Conservation (phyloP, 2,888 invertebrate species). For the Pinctada fucata region DNA sequence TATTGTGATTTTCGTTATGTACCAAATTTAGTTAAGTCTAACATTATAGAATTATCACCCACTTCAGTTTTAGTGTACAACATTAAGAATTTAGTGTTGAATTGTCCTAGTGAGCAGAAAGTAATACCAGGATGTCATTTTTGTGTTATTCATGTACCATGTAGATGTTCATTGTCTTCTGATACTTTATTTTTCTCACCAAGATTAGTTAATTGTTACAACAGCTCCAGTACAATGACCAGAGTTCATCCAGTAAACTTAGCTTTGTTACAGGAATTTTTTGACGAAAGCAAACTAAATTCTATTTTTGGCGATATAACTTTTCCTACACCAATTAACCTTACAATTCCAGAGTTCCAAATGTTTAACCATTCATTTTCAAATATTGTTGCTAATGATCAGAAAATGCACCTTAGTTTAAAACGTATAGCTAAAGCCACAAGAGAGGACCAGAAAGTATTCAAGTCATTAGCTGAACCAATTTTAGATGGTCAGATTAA, state of each 20-base stretch:
- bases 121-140: slow-evolving; percentile 25
- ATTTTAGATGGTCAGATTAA: slow-evolving; percentile 25
- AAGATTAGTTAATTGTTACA: slow-evolving; percentile 16
- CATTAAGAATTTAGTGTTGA: not conserved
- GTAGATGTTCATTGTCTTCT: slow-evolving; percentile 18
- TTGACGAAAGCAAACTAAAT: slow-evolving; percentile 3
- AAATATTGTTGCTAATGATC: slow-evolving; percentile 11
- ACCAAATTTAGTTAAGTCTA: not conserved
- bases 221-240: not conserved
- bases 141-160: slow-evolving; percentile 31
- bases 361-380: slow-evolving; percentile 20
- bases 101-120: slow-evolving; percentile 16
- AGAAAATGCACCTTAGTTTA: slow-evolving; percentile 2
- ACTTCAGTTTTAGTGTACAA: not conserved
- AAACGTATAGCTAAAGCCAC: slow-evolving; percentile 27
- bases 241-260: slow-evolving; percentile 16
- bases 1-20: slow-evolving; percentile 16
- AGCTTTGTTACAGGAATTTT: slow-evolving; percentile 28
- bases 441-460: slow-evolving; percentile 22
- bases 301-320: slow-evolving; percentile 5
- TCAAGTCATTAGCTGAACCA: slow-evolving; percentile 34
- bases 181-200: slow-evolving; percentile 9
- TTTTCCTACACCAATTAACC: slow-evolving; percentile 6
- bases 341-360: slow-evolving; percentile 14
- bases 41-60: not conserved